Conservation (phyloP, 2,113 vertebrate genomes). For the Tupaia chinensis region DNA sequence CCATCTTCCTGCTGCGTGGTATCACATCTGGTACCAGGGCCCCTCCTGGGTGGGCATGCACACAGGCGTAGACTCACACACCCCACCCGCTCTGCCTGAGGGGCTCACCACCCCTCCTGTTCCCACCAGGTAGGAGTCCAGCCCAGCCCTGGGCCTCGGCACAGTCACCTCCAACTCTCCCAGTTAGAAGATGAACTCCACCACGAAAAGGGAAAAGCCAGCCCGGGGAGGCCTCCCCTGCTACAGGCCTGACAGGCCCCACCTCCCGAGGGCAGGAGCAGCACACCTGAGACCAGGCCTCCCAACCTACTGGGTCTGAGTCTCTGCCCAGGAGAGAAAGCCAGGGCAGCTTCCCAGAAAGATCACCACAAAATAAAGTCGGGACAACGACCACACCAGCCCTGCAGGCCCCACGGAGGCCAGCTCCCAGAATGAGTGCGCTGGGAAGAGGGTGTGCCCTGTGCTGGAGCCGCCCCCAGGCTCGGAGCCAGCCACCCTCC, state of each 20-base stretch:
- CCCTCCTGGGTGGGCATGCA: neutral
- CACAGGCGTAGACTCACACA: neutral
- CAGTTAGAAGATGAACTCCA: neutral
- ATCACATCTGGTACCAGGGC: accelerated
- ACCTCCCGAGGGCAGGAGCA: neutral
- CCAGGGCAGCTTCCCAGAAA: neutral
- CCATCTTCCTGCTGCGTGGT: accelerated
- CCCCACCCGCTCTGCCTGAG: neutral
- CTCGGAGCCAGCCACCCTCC: accelerated
- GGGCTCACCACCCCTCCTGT: neutral
- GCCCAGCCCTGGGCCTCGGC: neutral
- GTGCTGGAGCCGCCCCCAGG: accelerated
- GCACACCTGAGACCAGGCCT: no score
- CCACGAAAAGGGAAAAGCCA: neutral
- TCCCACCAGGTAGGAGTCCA: neutral
- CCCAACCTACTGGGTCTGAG: neutral
- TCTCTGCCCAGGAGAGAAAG: neutral
- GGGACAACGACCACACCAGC: accelerated
- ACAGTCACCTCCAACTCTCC: neutral
- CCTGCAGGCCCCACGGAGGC: accelerated
- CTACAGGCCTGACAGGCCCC: neutral
- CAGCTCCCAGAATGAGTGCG: accelerated
- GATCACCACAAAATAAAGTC: neutral
- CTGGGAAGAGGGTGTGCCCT: accelerated
- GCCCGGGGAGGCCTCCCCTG: neutral